Base-by-base conservation (phyloP, 2,113 vertebrate genomes). In the Lichenostomus cassidix region DNA sequence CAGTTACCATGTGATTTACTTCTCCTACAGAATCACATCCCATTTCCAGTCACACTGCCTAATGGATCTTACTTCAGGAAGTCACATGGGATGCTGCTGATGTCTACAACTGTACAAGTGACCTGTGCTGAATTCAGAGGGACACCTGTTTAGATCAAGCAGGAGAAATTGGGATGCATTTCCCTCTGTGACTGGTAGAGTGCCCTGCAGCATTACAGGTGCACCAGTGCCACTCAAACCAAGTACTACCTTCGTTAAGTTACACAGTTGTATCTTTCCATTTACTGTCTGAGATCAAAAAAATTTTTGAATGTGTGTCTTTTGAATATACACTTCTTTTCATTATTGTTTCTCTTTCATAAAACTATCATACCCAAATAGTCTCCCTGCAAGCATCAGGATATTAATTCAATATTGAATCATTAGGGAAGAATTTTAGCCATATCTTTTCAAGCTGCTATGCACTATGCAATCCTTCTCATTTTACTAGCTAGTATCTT, bases 191-290 rank as follows among this genome's bases (percentile, higher is more conserved):
- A 74, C 29, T 33, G 14, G 16, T 20, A 70, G 28, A 55, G 16
- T 4, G 10, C 7, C 35, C 25, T 63, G 42, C 11, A 31, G 29
- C 10, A 41, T 18, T 42, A 2, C 4, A 0, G 0, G 10, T 55
- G 46, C 29, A 23, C 24, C 25, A 23, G 23, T 17, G 42, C 44
- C 62, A 86, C 55, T 12, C 28, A 56, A 71, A 75, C 6, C 42
- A 83, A 67, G 28, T 1, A 46, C 19, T 3, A 29, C 5, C 16
- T 86, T 68, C 15, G 8, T 58, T 31, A 56, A 70, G 23, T 49
- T 70, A 39, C 1, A 68, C 5, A 35, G 2, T 23, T 53, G 5
- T 25, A 33, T 17, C 35, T 70, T 63, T 41, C n/a, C 12, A 44
- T 67, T 65, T 49, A 65, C 9, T 42, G 9, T 12, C 23, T 1